Conservation (phyloP, 2,888 invertebrate species). For the Dendrolimus houi region DNA sequence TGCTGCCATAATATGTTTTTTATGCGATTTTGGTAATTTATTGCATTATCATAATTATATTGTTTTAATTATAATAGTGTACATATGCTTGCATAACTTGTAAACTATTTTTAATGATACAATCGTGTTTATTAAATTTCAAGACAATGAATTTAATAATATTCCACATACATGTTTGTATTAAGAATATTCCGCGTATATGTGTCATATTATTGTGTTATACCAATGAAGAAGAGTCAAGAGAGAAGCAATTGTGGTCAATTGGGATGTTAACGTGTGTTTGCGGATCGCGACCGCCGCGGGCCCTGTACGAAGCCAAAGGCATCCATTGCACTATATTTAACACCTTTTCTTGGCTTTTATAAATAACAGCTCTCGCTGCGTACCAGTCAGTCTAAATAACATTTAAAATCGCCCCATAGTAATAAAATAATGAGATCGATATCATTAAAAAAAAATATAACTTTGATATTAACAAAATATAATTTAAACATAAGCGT, state of each 20-base stretch:
- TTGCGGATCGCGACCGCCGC: conserved; percentile 17
- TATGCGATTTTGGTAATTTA: too few species aligned
- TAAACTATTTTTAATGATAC: too few species aligned
- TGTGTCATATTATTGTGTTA: conserved; percentile 5
- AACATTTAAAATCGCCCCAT: neutral
- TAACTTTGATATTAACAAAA: neutral
- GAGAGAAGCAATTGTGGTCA: neutral
- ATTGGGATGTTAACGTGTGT: neutral
- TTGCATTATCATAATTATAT: too few species aligned
- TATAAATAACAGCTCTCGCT: conserved; percentile 4
- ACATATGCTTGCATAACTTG: too few species aligned
- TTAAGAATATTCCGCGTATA: too few species aligned
- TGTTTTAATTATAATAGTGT: too few species aligned
- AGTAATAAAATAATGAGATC: neutral
- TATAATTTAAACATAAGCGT: neutral
- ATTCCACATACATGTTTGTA: too few species aligned
- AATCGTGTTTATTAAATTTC: too few species aligned
- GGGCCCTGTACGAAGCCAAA: conserved; percentile 65
- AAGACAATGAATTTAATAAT: too few species aligned
- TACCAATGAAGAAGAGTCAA: neutral
- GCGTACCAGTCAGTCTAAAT: neutral
- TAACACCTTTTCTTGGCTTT: conserved; percentile 21
- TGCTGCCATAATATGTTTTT: too few species aligned
- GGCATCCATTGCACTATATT: conserved; percentile 51
- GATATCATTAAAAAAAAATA: neutral